These are phyloP conservation scores for Charanyca ferruginea DNA, from an alignment of 2,888 invertebrate species.

Conservation along the genomic window DNA sequence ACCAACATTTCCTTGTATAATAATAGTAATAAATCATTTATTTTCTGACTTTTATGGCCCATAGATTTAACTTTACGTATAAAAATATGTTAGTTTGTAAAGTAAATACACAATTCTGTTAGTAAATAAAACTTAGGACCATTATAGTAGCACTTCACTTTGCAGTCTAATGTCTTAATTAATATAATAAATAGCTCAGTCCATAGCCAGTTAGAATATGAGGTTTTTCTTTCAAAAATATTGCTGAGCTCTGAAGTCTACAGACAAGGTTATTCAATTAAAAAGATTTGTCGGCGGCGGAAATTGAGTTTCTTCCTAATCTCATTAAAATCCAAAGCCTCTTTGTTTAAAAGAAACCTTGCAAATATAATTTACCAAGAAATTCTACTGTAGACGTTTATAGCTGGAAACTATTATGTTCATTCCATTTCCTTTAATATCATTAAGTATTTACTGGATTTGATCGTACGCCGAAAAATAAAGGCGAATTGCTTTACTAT, in stretches of 20 bases:
- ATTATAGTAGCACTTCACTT: not conserved
- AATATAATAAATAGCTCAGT: too few relatives aligned
- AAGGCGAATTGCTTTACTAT: conserved; percentile 35
- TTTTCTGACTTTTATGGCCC: not conserved
- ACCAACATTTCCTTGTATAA: too few relatives aligned
- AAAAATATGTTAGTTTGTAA: too few relatives aligned
- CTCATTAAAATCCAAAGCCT: conserved; percentile 41
- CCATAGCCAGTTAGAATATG: too few relatives aligned
- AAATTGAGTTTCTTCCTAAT: conserved; percentile 43
- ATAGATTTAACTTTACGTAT: too few relatives aligned
- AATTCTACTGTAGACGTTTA: conserved; percentile 13
- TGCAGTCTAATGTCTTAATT: too few relatives aligned
- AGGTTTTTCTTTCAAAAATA: not conserved
- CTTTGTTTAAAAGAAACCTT: conserved; percentile 47
- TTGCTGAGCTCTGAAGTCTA: not conserved
- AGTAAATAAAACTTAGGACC: too few relatives aligned
- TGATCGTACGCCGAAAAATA: conserved; percentile 35
- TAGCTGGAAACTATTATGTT: conserved; percentile 33
- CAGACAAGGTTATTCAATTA: conserved; percentile 19
- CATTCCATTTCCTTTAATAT: conserved; percentile 31
- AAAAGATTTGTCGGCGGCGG: conserved; percentile 21
- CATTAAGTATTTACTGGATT: conserved; percentile 26
- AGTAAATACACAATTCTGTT: too few relatives aligned
- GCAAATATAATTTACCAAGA: conserved; percentile 31
- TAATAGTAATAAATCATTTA: too few relatives aligned